Conservation (phyloP, 2,797 vertebrate species). For the Propithecus perrieri region DNA sequence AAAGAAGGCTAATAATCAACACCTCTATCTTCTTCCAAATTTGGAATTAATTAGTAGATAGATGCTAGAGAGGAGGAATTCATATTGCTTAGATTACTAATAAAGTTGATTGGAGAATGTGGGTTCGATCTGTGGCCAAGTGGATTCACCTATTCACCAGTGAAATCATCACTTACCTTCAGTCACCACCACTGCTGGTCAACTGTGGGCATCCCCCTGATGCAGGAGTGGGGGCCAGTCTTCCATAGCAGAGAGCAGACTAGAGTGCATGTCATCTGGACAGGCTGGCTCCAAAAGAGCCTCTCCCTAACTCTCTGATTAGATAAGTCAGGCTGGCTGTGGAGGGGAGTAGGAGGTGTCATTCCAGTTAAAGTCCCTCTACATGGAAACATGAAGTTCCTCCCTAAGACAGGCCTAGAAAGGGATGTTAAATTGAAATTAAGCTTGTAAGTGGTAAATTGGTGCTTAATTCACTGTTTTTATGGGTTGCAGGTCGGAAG, state of each 20-base stretch:
- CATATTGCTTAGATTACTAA: not conserved
- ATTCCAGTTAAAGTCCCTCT: not conserved
- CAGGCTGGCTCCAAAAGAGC: not conserved
- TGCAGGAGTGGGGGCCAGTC: not conserved
- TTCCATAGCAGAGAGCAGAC: not conserved
- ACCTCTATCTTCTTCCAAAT: not conserved
- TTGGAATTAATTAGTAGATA: not conserved
- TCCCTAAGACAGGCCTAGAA: not conserved
- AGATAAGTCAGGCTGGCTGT: not conserved
- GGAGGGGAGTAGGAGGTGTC: not conserved
- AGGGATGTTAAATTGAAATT: not conserved
- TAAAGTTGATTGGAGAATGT: not conserved
- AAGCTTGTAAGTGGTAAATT: not conserved
- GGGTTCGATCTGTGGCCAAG: not conserved
- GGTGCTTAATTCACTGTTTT: not conserved
- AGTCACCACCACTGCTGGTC: not conserved
- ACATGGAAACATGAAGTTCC: not conserved
- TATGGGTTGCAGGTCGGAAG: not conserved
- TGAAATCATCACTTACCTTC: not conserved
- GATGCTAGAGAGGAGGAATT: not conserved
- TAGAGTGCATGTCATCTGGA: not conserved
- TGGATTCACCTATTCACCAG: not conserved
- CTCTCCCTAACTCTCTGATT: not conserved
- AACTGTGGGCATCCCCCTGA: not conserved
- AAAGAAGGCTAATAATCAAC: not conserved